Evolutionary conservation across 2,888 invertebrate genomes (phyloP), one percentile per base, ranked within the genome.

Genomic region (Helicoverpa assulta): DNA sequence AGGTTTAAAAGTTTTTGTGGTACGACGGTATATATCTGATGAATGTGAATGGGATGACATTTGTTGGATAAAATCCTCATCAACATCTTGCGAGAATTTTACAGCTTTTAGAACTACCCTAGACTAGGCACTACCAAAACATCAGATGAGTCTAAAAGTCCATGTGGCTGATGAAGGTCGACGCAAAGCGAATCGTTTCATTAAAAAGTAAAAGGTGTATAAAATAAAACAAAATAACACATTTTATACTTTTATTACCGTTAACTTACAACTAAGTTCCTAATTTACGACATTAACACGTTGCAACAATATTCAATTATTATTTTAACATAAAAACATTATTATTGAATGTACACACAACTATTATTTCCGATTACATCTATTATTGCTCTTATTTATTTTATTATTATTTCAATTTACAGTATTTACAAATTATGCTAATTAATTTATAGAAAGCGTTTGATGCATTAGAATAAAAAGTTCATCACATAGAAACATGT

Each of bases 381-480:
- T 83, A 80, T 89, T 89, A 89, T 89, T 89, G 89, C 89, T 89
- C 80, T 83, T 85, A 84, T 77, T 73, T 67, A 75, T 53, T 66
- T 47, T 47, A 47, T 47, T 47, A 59, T 71, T 56, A 71, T 50
- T 62, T 77, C 57, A 51, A 78, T 81, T 64, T 85, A 89, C 86
- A 88, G 51, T 87, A 83, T 88, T 76, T 70, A 80, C 76, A 80
- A 8, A 47, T 57, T 83, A 81, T 29, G 43, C 59, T 81, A 68
- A 64, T 61, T 81, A 64, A 72, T 68, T 62, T 33, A 68, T 56
- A 67, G 33, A 78, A 81, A 81, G 81, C 81, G 78, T 54, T 67
- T 80, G 47, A 62, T 65, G 60, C 33, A 71, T 64, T 74, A 60
- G 51, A 37, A 43, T 59, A 58, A 58, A 26, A 33, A 78, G 37